Base-by-base conservation (phyloP, 2,888 invertebrate genomes). In the Amphipyra tragopoginis region DNA sequence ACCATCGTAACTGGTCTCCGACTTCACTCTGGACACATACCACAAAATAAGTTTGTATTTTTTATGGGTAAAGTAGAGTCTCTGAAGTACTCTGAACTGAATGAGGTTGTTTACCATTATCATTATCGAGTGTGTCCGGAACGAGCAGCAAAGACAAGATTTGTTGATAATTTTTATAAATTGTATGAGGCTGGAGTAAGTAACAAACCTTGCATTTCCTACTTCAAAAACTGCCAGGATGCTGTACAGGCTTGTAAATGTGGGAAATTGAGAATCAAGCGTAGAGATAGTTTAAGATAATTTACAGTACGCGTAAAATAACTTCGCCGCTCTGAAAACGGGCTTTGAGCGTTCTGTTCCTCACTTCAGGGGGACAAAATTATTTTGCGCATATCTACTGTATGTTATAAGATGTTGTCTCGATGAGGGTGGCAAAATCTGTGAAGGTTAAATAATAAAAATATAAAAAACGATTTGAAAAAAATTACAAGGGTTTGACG, bases 341-440 rank as follows among this genome's bases (percentile, higher is more conserved):
- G n/a, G n/a, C n/a, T n/a, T n/a, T n/a, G n/a, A n/a, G n/a, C n/a
- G n/a, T n/a, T n/a, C n/a, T n/a, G n/a, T n/a, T n/a, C n/a, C n/a
- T n/a, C n/a, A n/a, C n/a, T n/a, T n/a, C n/a, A n/a, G n/a, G n/a
- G n/a, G n/a, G n/a, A n/a, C n/a, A n/a, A n/a, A n/a, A n/a, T n/a
- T n/a, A n/a, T n/a, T n/a, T n/a, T n/a, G n/a, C n/a, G n/a, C n/a
- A n/a, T n/a, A n/a, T n/a, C n/a, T n/a, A n/a, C n/a, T 11, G 5
- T 21, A 9, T 21, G 0, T 6, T 43, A 6, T 43, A 14, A 14
- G 11, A 4, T 21, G 43, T 21, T 11, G 21, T 21, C 10, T 4
- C 21, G 15, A 43, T 21, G 43, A 43, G 43, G 43, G 43, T 21
- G 43, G 21, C 43, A 43, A 21, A 43, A 43, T 43, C 43, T 43